A percentile compares a stretch with the other conserved stretches of the same genome.
phyloP scores from a whole-genome alignment of 2,113 vertebrate genomes.

The Gavia stellata region DNA sequence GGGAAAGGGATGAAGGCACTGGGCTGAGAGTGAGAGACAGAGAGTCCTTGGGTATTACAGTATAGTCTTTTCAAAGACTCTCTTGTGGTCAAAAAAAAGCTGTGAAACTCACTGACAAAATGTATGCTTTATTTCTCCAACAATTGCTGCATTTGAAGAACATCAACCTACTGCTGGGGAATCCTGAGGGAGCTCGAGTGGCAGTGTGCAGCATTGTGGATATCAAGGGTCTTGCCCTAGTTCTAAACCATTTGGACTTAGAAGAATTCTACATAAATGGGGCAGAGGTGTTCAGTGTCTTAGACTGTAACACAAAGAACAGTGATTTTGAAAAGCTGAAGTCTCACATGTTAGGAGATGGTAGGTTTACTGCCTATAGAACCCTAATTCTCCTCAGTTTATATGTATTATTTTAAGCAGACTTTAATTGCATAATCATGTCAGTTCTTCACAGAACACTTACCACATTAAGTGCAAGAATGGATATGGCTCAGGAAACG shows the following conservation, averaged over 20 bases:
- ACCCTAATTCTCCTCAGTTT: background rate
- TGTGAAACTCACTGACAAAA: background rate
- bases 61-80: background rate
- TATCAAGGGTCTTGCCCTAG: background rate
- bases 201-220: fast-evolving
- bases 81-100: background rate
- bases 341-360: background rate
- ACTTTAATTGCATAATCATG: constrained; percentile 35
- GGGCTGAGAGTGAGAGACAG: background rate
- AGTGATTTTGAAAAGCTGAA: background rate
- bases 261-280: background rate
- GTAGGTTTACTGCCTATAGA: background rate
- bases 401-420: background rate
- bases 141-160: background rate
- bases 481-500: background rate
- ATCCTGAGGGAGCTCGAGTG: background rate
- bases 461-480: constrained; percentile 25
- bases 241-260: background rate
- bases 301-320: background rate
- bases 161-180: background rate
- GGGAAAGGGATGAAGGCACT: background rate
- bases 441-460: constrained; percentile 25
- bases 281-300: background rate
- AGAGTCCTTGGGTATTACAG: background rate
- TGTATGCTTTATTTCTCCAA: background rate